Conservation (phyloP, 92 coral and sea anemone genomes). For the Porites cylindrica region DNA sequence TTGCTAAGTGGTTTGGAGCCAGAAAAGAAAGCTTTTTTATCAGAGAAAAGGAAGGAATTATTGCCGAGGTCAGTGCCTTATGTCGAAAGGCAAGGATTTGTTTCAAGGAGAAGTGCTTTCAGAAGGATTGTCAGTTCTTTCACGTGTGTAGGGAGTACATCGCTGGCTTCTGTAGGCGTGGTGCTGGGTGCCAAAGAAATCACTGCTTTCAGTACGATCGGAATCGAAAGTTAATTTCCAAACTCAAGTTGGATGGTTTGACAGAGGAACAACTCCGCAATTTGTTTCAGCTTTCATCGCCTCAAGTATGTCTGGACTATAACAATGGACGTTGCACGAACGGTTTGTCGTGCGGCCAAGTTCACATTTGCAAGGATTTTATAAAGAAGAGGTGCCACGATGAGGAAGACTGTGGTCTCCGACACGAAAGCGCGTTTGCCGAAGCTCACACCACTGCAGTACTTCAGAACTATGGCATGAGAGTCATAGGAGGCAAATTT, state of each 20-base stretch:
- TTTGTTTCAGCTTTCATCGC: conserved; percentile 47
- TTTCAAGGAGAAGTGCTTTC: conserved; percentile 26
- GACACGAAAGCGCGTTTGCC: conserved; percentile 57
- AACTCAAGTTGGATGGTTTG: conserved; percentile 47
- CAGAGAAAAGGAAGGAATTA: conserved; percentile 36
- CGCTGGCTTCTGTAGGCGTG: conserved; percentile 55
- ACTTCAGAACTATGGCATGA: conserved; percentile 49
- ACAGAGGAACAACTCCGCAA: conserved; percentile 50
- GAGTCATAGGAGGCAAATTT: conserved; percentile 29
- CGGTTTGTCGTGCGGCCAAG: conserved; percentile 16
- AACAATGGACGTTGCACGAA: conserved; percentile 21
- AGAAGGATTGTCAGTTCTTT: conserved; percentile 31
- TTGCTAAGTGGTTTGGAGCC: conserved; percentile 42
- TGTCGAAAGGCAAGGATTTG: conserved; percentile 55
- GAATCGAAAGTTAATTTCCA: conserved; percentile 26
- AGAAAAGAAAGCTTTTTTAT: conserved; percentile 46
- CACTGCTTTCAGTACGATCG: conserved; percentile 34
- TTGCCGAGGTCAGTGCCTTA: conserved; percentile 24
- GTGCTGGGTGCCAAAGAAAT: conserved; percentile 37
- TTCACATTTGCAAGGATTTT: conserved; percentile 72
- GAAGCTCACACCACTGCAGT: conserved; percentile 30
- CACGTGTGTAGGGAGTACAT: conserved; percentile 54
- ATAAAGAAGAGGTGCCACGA: conserved; percentile 45
- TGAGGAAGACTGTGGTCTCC: conserved; percentile 41
- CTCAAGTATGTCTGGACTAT: conserved; percentile 58